Base-by-base conservation (phyloP, 2,888 invertebrate genomes). In the Cantharis flavilabris region DNA sequence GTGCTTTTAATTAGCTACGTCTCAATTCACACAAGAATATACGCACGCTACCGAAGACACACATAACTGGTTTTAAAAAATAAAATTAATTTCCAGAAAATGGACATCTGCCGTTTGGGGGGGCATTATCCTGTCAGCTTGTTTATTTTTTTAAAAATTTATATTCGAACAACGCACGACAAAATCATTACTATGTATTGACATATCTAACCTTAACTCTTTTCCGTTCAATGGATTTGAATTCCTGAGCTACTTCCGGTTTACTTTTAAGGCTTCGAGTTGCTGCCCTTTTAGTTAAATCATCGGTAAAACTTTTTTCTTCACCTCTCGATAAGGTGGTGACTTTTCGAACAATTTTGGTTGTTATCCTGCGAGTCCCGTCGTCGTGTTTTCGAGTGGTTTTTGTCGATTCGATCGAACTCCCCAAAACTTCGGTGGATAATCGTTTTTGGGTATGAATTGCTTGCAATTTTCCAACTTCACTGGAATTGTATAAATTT, bases 301-400 rank as follows among this genome's bases (percentile, higher is more conserved):
- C 93, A 85, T 96, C 94, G 62, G 93, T 90, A 28, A 91, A 91
- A 80, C 93, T 92, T 83, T 94, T 92, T 87, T 97, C 96, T 87
- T 97, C 96, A 63, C 96, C 97, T 14, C 96, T 91, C 80, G 96
- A 95, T 82, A 97, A 87, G 2, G 97, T 97, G 49, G 97, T 97
- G 83, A 97, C 96, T 88, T 96, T 97, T 80, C 96, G 91, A 72
- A 97, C 94, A 80, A 97, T 95, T 86, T 95, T 93, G 65, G 96
- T 95, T 26, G 96, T 97, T 81, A 97, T 95, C 82, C 96, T 92
- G 79, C 95, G 91, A 86, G 94, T 93, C 62, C 96, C 96, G 86
- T 93, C 93, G 81, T 94, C 93, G 77, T 93, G 94, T 86, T 93
- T 92, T 88, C 94, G 93, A 87, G 95, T 94, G 85, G 95, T 94